Evolutionary conservation across 2,113 vertebrate genomes (phyloP).

Genomic region (Cololabis saira): DNA sequence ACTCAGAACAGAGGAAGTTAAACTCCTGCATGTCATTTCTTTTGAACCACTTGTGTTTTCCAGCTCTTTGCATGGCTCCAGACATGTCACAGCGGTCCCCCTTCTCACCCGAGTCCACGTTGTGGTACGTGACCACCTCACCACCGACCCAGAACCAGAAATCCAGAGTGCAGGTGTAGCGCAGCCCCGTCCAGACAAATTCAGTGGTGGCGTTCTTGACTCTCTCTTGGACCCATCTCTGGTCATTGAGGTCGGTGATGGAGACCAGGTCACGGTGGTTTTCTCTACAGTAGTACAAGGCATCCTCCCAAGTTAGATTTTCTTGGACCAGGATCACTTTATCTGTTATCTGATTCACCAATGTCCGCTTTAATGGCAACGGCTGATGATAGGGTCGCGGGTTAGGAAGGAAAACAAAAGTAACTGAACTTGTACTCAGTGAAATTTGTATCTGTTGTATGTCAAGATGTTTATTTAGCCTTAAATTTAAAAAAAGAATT

Average conservation of each 20-base stretch:
- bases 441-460: background rate
- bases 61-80: slow-evolving; percentile 17
- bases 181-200: slow-evolving; percentile 44
- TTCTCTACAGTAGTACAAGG: slow-evolving; percentile 36
- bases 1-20: background rate
- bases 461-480: background rate
- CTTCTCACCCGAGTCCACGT: background rate
- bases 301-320: slow-evolving; percentile 17
- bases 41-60: slow-evolving; percentile 19
- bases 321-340: slow-evolving; percentile 7
- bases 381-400: too few relatives aligned
- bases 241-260: background rate
- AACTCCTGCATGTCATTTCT: background rate
- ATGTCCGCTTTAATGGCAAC: too few relatives aligned
- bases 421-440: background rate
- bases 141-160: slow-evolving; percentile 53
- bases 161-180: slow-evolving; percentile 38
- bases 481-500: background rate
- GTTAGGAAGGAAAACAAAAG: too few relatives aligned
- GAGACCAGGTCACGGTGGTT: slow-evolving; percentile 32
- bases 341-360: too few relatives aligned
- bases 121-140: background rate
- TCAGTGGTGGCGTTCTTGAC: background rate
- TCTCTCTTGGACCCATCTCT: slow-evolving; percentile 8
- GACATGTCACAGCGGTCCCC: background rate